Evolutionary conservation across 2,797 vertebrate genomes (phyloP).

Genomic region (Psittacula echo): DNA sequence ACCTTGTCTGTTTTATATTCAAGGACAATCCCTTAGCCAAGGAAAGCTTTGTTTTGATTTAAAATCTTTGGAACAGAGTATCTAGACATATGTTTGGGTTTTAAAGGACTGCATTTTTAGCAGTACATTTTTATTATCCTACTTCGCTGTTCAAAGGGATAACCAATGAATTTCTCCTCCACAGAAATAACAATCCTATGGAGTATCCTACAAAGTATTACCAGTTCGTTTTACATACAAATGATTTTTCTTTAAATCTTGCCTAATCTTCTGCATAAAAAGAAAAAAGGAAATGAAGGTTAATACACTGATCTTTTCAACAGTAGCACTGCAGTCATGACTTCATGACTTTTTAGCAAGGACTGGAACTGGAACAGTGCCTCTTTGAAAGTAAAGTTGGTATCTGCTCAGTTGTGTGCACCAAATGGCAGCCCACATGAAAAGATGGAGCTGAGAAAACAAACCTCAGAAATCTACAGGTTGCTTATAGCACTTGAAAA

Average conservation of each 20-base stretch:
- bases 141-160: neutral
- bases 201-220: neutral
- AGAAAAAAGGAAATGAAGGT: neutral
- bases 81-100: neutral
- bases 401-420: neutral
- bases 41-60: neutral
- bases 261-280: neutral
- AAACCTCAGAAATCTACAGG: neutral
- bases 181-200: neutral
- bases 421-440: neutral
- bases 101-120: neutral
- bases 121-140: neutral
- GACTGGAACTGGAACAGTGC: neutral
- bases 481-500: neutral
- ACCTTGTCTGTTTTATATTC: neutral
- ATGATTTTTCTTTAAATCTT: neutral
- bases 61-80: neutral
- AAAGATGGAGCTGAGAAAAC: neutral
- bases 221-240: neutral
- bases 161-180: neutral
- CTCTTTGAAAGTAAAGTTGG: neutral
- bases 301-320: neutral
- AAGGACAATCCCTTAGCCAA: neutral
- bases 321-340: accelerated
- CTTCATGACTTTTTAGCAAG: neutral